Evolutionary conservation across 2,113 vertebrate genomes (phyloP).

Genomic region (Larimichthys polyactis): DNA sequence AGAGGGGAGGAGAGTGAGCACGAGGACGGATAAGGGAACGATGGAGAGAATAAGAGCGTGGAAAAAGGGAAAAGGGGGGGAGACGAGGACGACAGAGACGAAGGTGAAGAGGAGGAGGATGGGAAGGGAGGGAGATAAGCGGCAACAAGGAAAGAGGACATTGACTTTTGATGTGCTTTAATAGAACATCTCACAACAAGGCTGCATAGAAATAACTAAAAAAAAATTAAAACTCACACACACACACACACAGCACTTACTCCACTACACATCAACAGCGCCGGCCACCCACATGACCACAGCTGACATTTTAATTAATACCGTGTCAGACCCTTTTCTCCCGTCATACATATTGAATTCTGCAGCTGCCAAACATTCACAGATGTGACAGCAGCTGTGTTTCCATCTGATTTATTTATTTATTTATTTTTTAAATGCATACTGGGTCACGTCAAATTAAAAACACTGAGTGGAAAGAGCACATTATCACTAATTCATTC

Average conservation of each 20-base stretch:
- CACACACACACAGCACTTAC: constrained; percentile 1
- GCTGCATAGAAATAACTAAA: constrained; percentile 8
- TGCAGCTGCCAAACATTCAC: constrained; percentile 70
- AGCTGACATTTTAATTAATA: constrained; percentile 68
- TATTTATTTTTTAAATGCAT: not conserved
- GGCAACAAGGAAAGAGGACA: constrained; percentile 34
- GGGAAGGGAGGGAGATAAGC: constrained; percentile 54
- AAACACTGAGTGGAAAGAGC: constrained; percentile 42
- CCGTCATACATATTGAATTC: constrained; percentile 64
- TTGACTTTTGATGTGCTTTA: no score
- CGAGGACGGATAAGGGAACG: constrained; percentile 8
- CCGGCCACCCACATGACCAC: constrained; percentile 55
- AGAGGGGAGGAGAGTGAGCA: not conserved
- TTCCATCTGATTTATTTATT: constrained; percentile 45
- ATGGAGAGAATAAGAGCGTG: not conserved
- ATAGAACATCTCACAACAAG: constrained; percentile 60
- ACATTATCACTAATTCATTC: constrained; percentile 58
- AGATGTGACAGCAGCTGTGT: constrained; percentile 76
- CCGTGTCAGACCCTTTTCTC: constrained; percentile 49
- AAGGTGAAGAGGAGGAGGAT: constrained; percentile 21
- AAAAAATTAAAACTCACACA: not conserved
- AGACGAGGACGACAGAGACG: constrained; percentile 17
- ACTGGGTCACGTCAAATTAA: constrained; percentile 44
- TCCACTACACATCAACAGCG: not conserved
- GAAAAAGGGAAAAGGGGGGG: constrained; percentile 4